phyloP scores from a whole-genome alignment of 1,140 invertebrate genomes.

The Scylla paramamosain region DNA sequence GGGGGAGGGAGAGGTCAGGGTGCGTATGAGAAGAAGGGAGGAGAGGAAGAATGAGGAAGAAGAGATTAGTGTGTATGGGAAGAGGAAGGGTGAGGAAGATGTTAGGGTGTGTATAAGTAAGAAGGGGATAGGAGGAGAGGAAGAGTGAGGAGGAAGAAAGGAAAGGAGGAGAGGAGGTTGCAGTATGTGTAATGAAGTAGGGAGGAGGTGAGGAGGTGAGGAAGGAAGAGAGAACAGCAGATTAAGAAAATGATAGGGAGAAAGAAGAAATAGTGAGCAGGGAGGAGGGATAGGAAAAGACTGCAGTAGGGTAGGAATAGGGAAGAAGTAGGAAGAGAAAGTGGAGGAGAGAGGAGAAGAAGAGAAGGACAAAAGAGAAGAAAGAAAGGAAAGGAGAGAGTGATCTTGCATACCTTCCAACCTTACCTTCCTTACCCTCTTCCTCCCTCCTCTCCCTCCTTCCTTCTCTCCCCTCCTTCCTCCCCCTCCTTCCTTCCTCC shows the following conservation, averaged over 20 bases:
- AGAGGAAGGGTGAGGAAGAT: background rate
- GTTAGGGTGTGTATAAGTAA: background rate
- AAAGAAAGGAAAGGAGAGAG: background rate
- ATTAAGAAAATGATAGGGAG: background rate
- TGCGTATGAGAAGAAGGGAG: background rate
- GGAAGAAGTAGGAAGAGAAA: background rate
- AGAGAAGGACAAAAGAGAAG: background rate
- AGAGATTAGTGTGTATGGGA: no score
- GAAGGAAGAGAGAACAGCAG: background rate
- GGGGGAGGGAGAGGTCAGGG: background rate
- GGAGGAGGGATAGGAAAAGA: background rate
- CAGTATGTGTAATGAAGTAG: background rate
- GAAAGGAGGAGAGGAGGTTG: background rate
- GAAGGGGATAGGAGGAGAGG: background rate
- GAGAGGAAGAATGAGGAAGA: no score
- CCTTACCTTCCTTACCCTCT: background rate
- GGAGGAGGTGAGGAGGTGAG: background rate
- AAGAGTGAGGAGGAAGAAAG: background rate
- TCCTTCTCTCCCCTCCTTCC: background rate
- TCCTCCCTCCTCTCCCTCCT: background rate
- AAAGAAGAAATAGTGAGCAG: background rate
- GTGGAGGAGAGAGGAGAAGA: background rate
- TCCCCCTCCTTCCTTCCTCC: background rate
- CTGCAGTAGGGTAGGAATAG: no score
- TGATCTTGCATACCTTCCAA: background rate